Percentiles rank a stretch among this genome's conserved stretches.
These are phyloP conservation scores for Nothura maculosa DNA, from an alignment of 2,797 vertebrate species.

Conservation along the genomic window DNA sequence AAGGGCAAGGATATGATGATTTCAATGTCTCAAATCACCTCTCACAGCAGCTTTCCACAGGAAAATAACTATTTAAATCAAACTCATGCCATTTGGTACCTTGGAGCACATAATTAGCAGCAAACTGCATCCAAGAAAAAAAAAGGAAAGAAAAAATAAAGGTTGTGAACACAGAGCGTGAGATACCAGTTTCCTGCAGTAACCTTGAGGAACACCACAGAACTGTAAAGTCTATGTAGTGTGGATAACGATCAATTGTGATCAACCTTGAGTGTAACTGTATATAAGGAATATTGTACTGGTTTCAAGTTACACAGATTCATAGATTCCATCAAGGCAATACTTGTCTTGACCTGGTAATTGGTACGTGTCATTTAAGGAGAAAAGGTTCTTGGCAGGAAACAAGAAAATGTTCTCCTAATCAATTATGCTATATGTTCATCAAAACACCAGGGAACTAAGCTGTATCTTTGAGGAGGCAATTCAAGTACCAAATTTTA, in stretches of 20 bases:
- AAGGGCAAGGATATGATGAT: neutral
- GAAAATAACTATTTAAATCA: neutral
- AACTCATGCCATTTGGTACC: neutral
- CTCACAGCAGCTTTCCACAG: neutral
- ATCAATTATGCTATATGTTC: neutral
- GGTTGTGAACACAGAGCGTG: fast-evolving
- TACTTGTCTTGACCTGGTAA: neutral
- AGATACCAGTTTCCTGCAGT: neutral
- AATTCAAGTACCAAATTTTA: slow-evolving; percentile 17
- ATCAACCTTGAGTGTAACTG: neutral
- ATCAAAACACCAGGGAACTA: slow-evolving; percentile 16
- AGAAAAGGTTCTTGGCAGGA: neutral
- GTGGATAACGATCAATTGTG: neutral
- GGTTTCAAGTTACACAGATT: neutral
- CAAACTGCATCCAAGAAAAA: neutral
- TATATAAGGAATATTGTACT: neutral
- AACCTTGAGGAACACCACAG: neutral
- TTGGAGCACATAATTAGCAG: neutral
- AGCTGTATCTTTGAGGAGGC: neutral
- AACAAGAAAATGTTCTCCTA: neutral
- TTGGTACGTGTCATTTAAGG: neutral
- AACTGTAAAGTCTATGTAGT: neutral
- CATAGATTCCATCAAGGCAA: fast-evolving
- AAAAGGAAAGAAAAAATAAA: neutral
- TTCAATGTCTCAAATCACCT: neutral